A percentile compares a stretch with the other conserved stretches of the same genome.
Evolutionary conservation across 2,888 invertebrate species (phyloP).

Genomic region (Byasa hedistus): DNA sequence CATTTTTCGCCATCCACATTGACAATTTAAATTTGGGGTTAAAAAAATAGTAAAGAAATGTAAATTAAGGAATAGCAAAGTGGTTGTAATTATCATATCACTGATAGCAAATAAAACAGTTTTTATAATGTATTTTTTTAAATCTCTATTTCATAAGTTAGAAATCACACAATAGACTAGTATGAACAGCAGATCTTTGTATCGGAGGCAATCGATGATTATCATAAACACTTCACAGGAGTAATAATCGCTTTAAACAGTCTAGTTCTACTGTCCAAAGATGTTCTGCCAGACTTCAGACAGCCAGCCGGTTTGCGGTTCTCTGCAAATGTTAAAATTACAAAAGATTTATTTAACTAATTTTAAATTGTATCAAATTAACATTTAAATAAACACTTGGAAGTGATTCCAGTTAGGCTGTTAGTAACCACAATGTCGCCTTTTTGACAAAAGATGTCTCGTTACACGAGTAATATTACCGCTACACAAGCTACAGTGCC

Average conservation of each 20-base stretch:
- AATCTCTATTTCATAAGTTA: not conserved
- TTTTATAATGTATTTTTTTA: not conserved
- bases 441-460: no score
- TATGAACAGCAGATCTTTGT: slow-evolving; percentile 44
- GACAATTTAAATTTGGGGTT: no score
- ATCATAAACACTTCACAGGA: not conserved
- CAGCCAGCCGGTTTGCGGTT: slow-evolving; percentile 64
- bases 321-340: slow-evolving; percentile 43
- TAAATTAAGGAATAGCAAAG: no score
- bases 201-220: slow-evolving; percentile 12
- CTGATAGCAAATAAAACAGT: no score
- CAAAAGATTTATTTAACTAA: not conserved
- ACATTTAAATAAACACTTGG: not conserved
- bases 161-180: slow-evolving; percentile 37
- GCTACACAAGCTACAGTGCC: no score
- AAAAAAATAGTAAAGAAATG: no score
- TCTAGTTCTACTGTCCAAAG: slow-evolving; percentile 36
- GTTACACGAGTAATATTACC: no score
- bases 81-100: no score
- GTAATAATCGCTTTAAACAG: not conserved
- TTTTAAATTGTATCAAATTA: not conserved
- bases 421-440: no score
- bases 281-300: slow-evolving; percentile 57
- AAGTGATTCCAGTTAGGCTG: no score
- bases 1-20: no score